Evolutionary conservation across 1,140 invertebrate species (phyloP), one percentile per base, ranked within the genome.

Genomic region (Eumeta japonica): DNA sequence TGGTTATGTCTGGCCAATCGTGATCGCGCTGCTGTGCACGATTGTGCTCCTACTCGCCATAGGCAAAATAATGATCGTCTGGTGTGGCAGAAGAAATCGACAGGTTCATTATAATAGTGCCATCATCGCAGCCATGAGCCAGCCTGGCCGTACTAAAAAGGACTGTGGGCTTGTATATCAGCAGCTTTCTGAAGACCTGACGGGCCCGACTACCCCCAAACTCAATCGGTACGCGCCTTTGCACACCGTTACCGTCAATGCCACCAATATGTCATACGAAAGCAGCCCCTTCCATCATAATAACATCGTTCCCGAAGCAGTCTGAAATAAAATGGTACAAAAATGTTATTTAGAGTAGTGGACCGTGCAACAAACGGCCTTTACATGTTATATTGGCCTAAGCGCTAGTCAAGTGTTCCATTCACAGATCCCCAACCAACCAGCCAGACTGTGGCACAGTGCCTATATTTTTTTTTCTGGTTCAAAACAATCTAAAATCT

Each of bases 241-340:
- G 14, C 63, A 58, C 44, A 78, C 32, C 61, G 79, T 52, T 58
- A 75, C 79, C 7, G 79, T 80, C 37, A 73, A 79, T 10, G 76
- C 78, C 16, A 77, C 78, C 40, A 70, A 71, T 48, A 55, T 73
- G 57, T 81, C 79, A 28, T 83, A 82, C 41, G 79, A 80, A 19
- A 81, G 79, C 54, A 82, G 80, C 58, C 79, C 80, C 14, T 82
- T 82, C 66, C 80, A 82, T 46, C 80, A 82, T 57, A 78, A 75
- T 49, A 81, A 82, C 54, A 81, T 82, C 39, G 80, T 82, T 38
- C 81, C 81, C 32, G 81, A 82, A 49, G 79, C 79, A 46, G 80
- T 82, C 41, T 83, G 75, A n/a, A 78, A 44, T 39, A 42, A 37
- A 19, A 17, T 48, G 39, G 50, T 58, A 53, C 48, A 53, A 56